A percentile compares a stretch with the other conserved stretches of the same genome.
Conservation (phyloP, 1,140 invertebrate genomes). For the Leucophenga varia region DNA sequence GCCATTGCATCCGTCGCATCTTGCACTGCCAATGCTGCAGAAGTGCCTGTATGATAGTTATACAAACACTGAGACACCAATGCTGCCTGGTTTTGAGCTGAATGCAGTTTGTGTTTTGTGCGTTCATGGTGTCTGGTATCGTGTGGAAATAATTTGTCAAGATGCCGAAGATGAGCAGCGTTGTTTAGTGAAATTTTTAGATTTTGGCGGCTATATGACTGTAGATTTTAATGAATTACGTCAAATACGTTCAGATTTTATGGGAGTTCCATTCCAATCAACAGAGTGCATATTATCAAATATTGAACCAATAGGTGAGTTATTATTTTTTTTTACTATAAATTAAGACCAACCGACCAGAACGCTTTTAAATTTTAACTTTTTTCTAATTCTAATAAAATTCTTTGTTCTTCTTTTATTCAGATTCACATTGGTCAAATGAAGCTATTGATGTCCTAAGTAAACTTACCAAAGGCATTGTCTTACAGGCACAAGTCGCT, state of each 20-base stretch:
- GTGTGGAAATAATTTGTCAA: constrained; percentile 77
- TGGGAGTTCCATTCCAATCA: constrained; percentile 93
- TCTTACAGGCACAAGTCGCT: constrained; percentile 84
- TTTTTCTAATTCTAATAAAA: constrained; percentile 22
- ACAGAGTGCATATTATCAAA: constrained; percentile 90
- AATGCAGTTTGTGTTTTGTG: constrained; percentile 87
- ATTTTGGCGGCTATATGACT: constrained; percentile 88
- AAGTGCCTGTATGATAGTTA: constrained; percentile 72
- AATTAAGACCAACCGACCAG: too few species aligned
- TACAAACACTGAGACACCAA: constrained; percentile 64
- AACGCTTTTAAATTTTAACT: too few species aligned
- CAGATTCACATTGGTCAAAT: constrained; percentile 66
- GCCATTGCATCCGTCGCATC: constrained; percentile 88
- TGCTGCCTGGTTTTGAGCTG: constrained; percentile 67
- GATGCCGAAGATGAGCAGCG: constrained; percentile 65
- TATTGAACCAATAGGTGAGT: constrained; percentile 78
- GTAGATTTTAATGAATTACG: constrained; percentile 74
- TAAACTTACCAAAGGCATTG: constrained; percentile 73
- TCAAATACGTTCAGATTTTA: constrained; percentile 90
- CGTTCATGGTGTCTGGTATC: constrained; percentile 81
- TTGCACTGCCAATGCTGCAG: constrained; percentile 75
- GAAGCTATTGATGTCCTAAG: constrained; percentile 76
- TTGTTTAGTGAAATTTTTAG: constrained; percentile 85
- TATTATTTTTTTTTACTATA: too few species aligned
- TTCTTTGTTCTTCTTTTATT: constrained; percentile 10